Evolutionary conservation across 2,797 vertebrate genomes (phyloP).

Genomic region (Microhierax caerulescens): DNA sequence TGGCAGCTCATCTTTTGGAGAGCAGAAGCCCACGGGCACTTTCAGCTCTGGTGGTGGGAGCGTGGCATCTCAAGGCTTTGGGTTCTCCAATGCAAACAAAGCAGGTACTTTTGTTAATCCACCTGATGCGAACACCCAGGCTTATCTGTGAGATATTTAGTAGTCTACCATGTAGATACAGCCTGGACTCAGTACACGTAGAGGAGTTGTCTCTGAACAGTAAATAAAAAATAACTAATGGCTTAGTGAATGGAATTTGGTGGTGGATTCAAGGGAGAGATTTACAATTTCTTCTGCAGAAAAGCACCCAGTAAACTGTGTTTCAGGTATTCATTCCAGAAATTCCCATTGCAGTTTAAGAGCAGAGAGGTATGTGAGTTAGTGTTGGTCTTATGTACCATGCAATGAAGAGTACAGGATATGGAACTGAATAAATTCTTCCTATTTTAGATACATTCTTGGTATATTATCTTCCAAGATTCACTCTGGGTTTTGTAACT

Average conservation of each 20-base stretch:
- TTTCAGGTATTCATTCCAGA: neutral
- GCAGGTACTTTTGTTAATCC: slow-evolving; percentile 76
- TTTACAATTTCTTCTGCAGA: neutral
- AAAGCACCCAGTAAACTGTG: neutral
- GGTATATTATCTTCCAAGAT: neutral
- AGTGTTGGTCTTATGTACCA: neutral
- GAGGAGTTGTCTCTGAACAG: neutral
- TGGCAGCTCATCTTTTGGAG: slow-evolving; percentile 83
- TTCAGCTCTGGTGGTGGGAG: slow-evolving; percentile 90
- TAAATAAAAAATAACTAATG: neutral
- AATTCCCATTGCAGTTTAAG: neutral
- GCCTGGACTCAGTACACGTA: accelerated
- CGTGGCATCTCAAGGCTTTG: slow-evolving; percentile 93
- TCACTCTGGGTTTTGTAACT: neutral
- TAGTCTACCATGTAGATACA: neutral
- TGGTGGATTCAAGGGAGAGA: neutral
- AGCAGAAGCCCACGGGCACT: slow-evolving; percentile 89
- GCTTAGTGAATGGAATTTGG: neutral
- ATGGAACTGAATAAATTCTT: neutral
- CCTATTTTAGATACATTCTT: neutral
- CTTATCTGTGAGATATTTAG: neutral
- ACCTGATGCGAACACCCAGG: neutral
- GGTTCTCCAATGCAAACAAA: slow-evolving; percentile 87
- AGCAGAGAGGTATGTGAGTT: neutral
- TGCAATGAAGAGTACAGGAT: neutral